Evolutionary conservation across 2,113 vertebrate species (phyloP).

Genomic region (Arenaria interpres): DNA sequence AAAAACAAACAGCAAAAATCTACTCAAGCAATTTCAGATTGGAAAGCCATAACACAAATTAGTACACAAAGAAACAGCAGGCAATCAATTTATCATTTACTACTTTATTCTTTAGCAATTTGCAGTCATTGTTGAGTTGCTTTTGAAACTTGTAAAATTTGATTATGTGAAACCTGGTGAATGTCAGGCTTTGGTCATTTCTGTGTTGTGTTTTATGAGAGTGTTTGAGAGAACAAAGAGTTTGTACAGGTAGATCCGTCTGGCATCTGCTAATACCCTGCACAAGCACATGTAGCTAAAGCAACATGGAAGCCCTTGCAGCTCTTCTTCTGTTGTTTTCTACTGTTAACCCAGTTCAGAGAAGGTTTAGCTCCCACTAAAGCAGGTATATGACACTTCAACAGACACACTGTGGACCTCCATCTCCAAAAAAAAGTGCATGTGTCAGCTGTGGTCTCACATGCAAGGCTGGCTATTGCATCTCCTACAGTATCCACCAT

Average conservation of each 20-base stretch:
- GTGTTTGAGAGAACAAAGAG: not conserved
- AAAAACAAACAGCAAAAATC: constrained; percentile 27
- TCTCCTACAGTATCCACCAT: rapidly evolving
- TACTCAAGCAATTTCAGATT: constrained; percentile 33
- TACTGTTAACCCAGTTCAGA: not conserved
- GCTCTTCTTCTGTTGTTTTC: not conserved
- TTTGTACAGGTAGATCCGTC: not conserved
- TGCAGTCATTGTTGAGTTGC: not conserved
- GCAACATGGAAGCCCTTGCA: not conserved
- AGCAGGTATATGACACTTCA: not conserved
- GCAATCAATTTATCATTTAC: constrained; percentile 40
- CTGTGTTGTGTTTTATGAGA: not conserved
- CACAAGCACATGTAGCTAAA: not conserved
- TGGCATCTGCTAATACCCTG: not conserved
- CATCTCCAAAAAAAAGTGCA: not conserved
- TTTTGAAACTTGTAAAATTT: constrained; percentile 36
- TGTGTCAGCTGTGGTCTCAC: not conserved
- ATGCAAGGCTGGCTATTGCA: not conserved
- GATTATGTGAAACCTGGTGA: constrained; percentile 10
- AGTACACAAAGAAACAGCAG: constrained; percentile 49
- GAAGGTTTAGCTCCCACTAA: not conserved
- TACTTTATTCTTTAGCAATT: constrained; percentile 42
- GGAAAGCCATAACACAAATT: constrained; percentile 54
- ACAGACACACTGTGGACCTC: not conserved
- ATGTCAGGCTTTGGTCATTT: constrained; percentile 21